Conservation (phyloP, 2,113 vertebrate genomes). For the Tylochromis polylepis region DNA sequence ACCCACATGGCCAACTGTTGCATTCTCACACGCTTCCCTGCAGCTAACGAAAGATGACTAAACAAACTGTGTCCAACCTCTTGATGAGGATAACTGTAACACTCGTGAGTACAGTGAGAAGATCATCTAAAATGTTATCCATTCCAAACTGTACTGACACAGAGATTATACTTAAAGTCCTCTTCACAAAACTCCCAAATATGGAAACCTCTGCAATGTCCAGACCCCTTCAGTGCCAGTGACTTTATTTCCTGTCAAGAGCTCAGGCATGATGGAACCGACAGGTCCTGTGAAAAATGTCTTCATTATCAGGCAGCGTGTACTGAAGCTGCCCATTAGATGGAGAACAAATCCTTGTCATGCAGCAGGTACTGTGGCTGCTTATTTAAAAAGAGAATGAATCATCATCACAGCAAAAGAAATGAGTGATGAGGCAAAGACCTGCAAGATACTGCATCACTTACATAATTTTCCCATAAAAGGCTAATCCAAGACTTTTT, state of each 20-base stretch:
- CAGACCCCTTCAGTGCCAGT: neutral
- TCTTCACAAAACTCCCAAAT: neutral
- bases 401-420: neutral
- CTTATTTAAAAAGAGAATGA: neutral
- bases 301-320: neutral
- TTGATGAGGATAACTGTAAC: neutral
- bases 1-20: conserved; percentile 16
- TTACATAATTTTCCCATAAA: conserved; percentile 2
- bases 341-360: conserved; percentile 3
- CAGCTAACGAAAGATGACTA: neutral
- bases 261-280: neutral
- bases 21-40: neutral
- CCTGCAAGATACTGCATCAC: neutral
- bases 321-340: neutral
- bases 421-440: neutral
- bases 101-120: neutral
- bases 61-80: neutral
- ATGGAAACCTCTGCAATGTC: neutral
- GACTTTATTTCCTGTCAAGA: neutral
- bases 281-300: neutral
- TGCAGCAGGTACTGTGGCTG: neutral
- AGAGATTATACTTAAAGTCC: neutral
- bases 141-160: neutral
- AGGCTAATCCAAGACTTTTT: neutral
- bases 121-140: neutral